Conservation (phyloP, 2,888 invertebrate species). For the Leptinotarsa tumamoca region DNA sequence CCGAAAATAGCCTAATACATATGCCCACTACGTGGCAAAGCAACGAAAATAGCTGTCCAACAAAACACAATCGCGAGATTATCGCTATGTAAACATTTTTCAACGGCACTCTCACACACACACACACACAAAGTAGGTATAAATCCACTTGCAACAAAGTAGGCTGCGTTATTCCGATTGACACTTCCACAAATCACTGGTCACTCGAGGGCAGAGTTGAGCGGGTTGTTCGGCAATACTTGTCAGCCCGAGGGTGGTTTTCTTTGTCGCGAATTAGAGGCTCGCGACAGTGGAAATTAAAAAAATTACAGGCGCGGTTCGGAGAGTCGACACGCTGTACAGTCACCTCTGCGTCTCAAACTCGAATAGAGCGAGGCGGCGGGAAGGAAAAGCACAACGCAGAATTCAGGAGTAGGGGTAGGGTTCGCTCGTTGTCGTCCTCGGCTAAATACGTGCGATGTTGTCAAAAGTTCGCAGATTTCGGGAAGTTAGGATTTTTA, state of each 20-base stretch:
- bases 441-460: constrained; percentile 28
- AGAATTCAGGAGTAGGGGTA: constrained; percentile 49
- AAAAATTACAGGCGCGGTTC: constrained; percentile 49
- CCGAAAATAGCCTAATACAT: constrained; percentile 52
- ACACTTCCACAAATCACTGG: constrained; percentile 25
- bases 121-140: constrained; percentile 39
- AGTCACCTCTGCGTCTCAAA: constrained; percentile 46
- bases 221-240: constrained; percentile 5
- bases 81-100: constrained; percentile 56
- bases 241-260: constrained; percentile 16
- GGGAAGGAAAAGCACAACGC: constrained; percentile 56
- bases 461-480: constrained; percentile 26
- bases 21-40: constrained; percentile 56
- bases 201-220: not conserved
- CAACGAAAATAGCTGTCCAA: constrained; percentile 55
- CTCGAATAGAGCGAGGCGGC: constrained; percentile 52
- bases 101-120: constrained; percentile 45
- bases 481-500: not conserved
- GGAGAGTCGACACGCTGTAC: constrained; percentile 33
- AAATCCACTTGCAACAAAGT: constrained; percentile 47
- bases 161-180: constrained; percentile 30
- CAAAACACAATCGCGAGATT: constrained; percentile 56
- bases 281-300: constrained; percentile 44
- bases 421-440: constrained; percentile 45
- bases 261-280: constrained; percentile 35